These are phyloP conservation scores for Boloria euphrosyne DNA, from an alignment of 2,888 invertebrate species.

Conservation along the genomic window DNA sequence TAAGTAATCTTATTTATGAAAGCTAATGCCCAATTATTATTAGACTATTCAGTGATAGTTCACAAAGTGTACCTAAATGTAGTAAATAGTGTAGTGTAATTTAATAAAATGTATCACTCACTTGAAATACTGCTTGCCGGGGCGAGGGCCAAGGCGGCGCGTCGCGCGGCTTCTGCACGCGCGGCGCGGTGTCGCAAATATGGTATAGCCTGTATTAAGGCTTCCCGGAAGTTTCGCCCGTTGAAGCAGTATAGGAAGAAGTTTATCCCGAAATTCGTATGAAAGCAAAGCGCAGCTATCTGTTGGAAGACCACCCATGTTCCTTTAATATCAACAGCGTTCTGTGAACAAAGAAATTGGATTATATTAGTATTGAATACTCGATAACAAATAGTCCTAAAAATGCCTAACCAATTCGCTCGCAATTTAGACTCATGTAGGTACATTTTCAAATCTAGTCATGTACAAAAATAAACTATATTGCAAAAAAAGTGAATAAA, in stretches of 20 bases:
- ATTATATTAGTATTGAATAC: too few relatives aligned
- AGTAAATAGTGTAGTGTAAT: not conserved
- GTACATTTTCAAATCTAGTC: too few relatives aligned
- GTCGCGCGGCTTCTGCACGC: constrained; percentile 38
- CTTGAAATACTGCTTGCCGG: constrained; percentile 56
- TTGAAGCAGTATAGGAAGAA: constrained; percentile 91
- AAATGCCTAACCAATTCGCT: too few relatives aligned
- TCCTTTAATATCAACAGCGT: constrained; percentile 47
- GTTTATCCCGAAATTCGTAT: constrained; percentile 92
- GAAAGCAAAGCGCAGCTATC: constrained; percentile 86
- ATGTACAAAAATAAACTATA: too few relatives aligned
- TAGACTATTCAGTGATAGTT: too few relatives aligned
- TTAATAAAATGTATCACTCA: constrained; percentile 47
- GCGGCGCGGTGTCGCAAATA: constrained; percentile 45
- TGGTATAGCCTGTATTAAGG: constrained; percentile 63
- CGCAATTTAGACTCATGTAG: too few relatives aligned
- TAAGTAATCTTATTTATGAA: too few relatives aligned
- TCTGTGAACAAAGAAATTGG: not conserved
- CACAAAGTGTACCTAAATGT: too few relatives aligned
- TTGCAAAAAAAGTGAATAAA: too few relatives aligned
- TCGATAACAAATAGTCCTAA: too few relatives aligned
- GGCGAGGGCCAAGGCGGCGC: constrained; percentile 41
- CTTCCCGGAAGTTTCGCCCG: constrained; percentile 90
- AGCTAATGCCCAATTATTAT: too few relatives aligned
- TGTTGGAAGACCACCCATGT: constrained; percentile 84